Conservation (phyloP, 2,113 vertebrate genomes). For the Brachirus orientalis region DNA sequence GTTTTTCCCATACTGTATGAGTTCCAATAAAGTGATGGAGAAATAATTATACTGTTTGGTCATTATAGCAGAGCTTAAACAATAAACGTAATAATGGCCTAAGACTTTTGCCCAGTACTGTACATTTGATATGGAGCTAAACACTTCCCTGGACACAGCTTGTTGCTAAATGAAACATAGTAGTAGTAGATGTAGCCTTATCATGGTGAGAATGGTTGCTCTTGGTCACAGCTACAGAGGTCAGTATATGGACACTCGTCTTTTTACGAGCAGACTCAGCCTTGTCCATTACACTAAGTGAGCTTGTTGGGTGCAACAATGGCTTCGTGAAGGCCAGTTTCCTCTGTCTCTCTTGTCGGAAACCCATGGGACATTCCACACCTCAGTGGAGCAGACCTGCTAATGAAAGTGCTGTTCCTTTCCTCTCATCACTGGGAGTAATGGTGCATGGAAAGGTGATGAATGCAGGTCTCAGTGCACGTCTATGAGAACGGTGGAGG, state of each 20-base stretch:
- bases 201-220: constrained; percentile 73
- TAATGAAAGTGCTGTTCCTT: constrained; percentile 80
- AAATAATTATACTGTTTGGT: no score
- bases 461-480: constrained; percentile 74
- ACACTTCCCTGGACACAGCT: no score
- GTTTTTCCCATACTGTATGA: no score
- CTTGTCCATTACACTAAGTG: constrained; percentile 75
- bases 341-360: constrained; percentile 66
- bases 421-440: constrained; percentile 75
- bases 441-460: constrained; percentile 78
- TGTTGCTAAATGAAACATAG: no score
- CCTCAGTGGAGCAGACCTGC: constrained; percentile 69
- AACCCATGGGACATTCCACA: constrained; percentile 74
- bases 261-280: constrained; percentile 61
- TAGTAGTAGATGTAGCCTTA: constrained; percentile 28
- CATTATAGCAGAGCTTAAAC: no score
- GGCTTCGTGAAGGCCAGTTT: constrained; percentile 64
- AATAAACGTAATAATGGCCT: no score
- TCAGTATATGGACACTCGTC: constrained; percentile 48
- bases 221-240: constrained; percentile 50
- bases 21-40: no score
- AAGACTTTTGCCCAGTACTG: no score
- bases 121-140: no score
- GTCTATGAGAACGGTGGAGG: constrained; percentile 62
- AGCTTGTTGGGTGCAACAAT: constrained; percentile 75